These are phyloP conservation scores for Micronycteris hirsuta DNA, from an alignment of 2,113 vertebrate genomes.

Conservation along the genomic window DNA sequence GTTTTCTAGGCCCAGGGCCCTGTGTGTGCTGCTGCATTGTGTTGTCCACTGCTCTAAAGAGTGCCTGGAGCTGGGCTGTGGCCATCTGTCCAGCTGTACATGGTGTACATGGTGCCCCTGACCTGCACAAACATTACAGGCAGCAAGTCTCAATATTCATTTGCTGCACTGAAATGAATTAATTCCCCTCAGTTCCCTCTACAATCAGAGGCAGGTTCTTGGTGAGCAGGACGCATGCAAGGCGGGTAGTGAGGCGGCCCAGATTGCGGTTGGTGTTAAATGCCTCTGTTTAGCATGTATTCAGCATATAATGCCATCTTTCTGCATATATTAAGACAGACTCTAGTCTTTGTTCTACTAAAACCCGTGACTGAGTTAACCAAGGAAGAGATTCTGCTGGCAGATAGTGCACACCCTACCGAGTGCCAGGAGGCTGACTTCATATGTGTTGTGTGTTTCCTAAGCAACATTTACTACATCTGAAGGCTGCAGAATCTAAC, in stretches of 20 bases:
- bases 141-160: not conserved
- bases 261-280: not conserved
- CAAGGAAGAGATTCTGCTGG: not conserved
- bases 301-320: not conserved
- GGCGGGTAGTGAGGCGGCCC: not conserved
- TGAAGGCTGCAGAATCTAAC: not conserved
- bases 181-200: not conserved
- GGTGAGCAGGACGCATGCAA: not conserved
- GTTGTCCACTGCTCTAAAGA: not conserved
- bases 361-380: not conserved
- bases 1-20: not conserved
- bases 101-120: not conserved
- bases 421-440: not conserved
- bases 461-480: not conserved
- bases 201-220: not conserved
- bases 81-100: not conserved
- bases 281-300: too few species aligned
- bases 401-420: rapidly evolving
- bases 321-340: not conserved
- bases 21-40: rapidly evolving
- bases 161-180: not conserved
- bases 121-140: not conserved
- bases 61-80: not conserved
- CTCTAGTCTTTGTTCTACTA: not conserved
- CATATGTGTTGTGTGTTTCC: not conserved